Conservation (phyloP, 1,140 invertebrate species). For the Drosophila pallidifrons region DNA sequence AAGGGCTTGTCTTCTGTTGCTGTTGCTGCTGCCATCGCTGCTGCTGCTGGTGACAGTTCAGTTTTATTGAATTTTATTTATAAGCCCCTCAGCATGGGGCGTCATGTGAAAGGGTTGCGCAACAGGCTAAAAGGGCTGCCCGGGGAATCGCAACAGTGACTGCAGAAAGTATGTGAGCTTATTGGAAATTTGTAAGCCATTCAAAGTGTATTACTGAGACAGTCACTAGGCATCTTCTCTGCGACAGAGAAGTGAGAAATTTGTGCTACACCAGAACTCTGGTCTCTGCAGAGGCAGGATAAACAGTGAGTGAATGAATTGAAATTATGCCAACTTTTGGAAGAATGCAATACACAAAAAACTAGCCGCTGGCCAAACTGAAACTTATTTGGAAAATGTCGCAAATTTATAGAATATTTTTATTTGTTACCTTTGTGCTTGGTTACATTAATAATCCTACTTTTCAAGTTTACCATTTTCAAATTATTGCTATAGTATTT, state of each 20-base stretch:
- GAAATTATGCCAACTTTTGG: background rate
- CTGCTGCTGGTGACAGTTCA: slow-evolving; percentile 71
- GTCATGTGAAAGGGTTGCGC: slow-evolving; percentile 53
- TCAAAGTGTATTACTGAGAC: slow-evolving; percentile 36
- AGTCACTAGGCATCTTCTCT: background rate
- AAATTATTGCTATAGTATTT: too few relatives aligned
- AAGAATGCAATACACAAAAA: background rate
- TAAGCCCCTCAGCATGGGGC: slow-evolving; percentile 35
- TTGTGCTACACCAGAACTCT: background rate
- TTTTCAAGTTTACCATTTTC: too few relatives aligned
- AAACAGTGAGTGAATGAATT: background rate
- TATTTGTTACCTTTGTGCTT: too few relatives aligned
- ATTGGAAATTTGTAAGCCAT: slow-evolving; percentile 32
- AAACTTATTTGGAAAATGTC: background rate
- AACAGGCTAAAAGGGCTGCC: slow-evolving; percentile 49
- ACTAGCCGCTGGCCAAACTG: background rate
- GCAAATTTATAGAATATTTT: too few relatives aligned
- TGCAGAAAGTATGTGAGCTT: slow-evolving; percentile 33
- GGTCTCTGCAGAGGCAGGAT: too few relatives aligned
- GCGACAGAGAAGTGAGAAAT: background rate
- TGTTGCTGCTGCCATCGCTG: slow-evolving; percentile 61
- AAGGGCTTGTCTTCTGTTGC: slow-evolving; percentile 7
- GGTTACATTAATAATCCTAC: too few relatives aligned
- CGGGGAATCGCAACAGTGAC: slow-evolving; percentile 24
- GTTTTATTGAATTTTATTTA: slow-evolving; percentile 76